Conservation (phyloP, 2,113 vertebrate species). For the Pimephales promelas region DNA sequence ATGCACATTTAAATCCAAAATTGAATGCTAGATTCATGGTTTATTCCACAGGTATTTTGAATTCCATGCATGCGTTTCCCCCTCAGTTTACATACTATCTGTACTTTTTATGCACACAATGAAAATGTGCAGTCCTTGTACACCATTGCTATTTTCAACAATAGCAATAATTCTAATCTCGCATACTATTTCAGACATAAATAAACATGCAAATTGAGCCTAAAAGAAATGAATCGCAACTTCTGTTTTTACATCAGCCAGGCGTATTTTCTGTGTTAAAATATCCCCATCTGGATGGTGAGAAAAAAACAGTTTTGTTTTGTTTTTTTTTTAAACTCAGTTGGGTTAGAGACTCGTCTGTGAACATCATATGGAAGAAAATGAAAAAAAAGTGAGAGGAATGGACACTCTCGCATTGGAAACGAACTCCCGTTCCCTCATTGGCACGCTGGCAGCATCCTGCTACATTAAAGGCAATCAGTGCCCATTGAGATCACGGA, state of each 20-base stretch:
- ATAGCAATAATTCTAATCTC: not conserved
- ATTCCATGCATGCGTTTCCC: not conserved
- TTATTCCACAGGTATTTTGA: not conserved
- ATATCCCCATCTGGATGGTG: not conserved
- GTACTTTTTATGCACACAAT: not conserved
- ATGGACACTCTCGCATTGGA: conserved; percentile 19
- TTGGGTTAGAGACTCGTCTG: not conserved
- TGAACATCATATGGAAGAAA: conserved; percentile 22
- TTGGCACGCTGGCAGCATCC: conserved; percentile 47
- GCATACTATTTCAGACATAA: not conserved
- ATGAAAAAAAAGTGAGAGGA: conserved; percentile 27
- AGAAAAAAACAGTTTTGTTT: not conserved
- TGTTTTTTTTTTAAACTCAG: not conserved
- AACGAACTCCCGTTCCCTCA: conserved; percentile 23
- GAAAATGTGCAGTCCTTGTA: not conserved
- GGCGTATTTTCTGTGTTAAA: not conserved
- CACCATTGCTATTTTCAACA: not conserved
- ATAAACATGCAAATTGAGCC: not conserved
- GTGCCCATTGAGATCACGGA: conserved; percentile 29
- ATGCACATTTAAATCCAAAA: not conserved
- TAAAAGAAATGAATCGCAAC: not conserved
- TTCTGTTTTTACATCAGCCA: not conserved
- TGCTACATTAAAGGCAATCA: conserved; percentile 56
- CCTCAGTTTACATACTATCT: not conserved
- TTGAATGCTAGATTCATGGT: not conserved